Conservation (phyloP, 2,888 invertebrate genomes). For the Myathropa florea region DNA sequence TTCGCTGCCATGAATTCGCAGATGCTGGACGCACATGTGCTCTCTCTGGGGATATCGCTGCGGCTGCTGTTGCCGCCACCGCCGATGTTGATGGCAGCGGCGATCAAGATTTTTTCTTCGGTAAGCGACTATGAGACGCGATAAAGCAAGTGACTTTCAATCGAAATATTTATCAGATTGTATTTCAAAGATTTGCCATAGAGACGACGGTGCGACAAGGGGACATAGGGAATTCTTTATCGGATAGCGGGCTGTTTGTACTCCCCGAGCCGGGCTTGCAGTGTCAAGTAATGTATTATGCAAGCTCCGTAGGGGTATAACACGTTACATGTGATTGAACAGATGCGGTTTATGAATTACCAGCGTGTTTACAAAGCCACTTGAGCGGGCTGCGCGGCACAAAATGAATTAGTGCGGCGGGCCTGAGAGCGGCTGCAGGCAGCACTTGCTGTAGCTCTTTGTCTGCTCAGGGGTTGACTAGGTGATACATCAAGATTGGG, state of each 20-base stretch:
- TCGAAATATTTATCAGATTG: constrained; percentile 60
- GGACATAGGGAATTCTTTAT: constrained; percentile 29
- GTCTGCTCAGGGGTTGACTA: constrained; percentile 22
- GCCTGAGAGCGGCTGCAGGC: background rate
- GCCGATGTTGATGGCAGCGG: constrained; percentile 21
- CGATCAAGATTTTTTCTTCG: constrained; percentile 44
- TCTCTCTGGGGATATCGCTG: constrained; percentile 54
- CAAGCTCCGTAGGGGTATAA: constrained; percentile 62
- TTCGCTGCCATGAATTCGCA: constrained; percentile 41
- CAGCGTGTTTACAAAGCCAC: constrained; percentile 56
- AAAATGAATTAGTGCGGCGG: constrained; percentile 52
- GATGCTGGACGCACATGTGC: constrained; percentile 30
- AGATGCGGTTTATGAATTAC: constrained; percentile 67
- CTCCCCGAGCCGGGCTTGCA: constrained; percentile 15
- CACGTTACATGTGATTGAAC: constrained; percentile 67
- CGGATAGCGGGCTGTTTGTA: constrained; percentile 54
- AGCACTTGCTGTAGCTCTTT: constrained; percentile 33
- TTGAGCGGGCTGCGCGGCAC: background rate
- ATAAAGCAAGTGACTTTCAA: constrained; percentile 65
- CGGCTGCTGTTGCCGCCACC: constrained; percentile 24
- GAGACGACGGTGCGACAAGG: background rate
- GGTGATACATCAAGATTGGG: constrained; percentile 45
- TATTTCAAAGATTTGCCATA: constrained; percentile 48
- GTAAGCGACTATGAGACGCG: constrained; percentile 17
- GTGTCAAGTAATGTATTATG: constrained; percentile 65